Evolutionary conservation across 1,140 invertebrate genomes (phyloP).

Genomic region (Diabrotica virgifera): DNA sequence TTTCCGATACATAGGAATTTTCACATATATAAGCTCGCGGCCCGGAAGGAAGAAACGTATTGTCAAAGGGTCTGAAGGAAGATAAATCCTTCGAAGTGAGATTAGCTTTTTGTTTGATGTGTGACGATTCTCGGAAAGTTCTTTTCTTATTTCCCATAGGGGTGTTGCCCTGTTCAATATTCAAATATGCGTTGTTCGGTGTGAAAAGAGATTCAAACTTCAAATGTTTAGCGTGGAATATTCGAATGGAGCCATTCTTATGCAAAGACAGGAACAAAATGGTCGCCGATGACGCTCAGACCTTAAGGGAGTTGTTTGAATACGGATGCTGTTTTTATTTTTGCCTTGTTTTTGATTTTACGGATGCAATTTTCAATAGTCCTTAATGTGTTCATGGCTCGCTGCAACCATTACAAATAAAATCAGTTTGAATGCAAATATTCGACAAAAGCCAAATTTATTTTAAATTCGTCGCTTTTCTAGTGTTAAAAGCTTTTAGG

Average conservation of each 20-base stretch:
- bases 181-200: conserved; percentile 30
- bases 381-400: not conserved
- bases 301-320: conserved; percentile 37
- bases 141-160: conserved; percentile 31
- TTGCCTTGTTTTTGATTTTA: conserved; percentile 22
- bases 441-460: too few species aligned
- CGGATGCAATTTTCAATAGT: not conserved
- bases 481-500: too few species aligned
- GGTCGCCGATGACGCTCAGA: conserved; percentile 24
- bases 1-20: conserved; percentile 10
- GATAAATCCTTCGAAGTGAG: conserved; percentile 15
- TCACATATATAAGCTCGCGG: not conserved
- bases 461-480: too few species aligned
- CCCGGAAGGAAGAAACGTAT: conserved; percentile 12
- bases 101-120: conserved; percentile 29
- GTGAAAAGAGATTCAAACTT: conserved; percentile 36
- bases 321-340: conserved; percentile 36
- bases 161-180: conserved; percentile 33
- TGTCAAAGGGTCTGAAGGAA: conserved; percentile 13
- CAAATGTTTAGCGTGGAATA: conserved; percentile 33
- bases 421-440: too few species aligned
- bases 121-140: conserved; percentile 23
- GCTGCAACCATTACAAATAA: too few species aligned
- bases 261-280: conserved; percentile 42
- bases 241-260: conserved; percentile 39